Evolutionary conservation across 2,113 vertebrate genomes (phyloP).

Genomic region (Mugil cephalus): DNA sequence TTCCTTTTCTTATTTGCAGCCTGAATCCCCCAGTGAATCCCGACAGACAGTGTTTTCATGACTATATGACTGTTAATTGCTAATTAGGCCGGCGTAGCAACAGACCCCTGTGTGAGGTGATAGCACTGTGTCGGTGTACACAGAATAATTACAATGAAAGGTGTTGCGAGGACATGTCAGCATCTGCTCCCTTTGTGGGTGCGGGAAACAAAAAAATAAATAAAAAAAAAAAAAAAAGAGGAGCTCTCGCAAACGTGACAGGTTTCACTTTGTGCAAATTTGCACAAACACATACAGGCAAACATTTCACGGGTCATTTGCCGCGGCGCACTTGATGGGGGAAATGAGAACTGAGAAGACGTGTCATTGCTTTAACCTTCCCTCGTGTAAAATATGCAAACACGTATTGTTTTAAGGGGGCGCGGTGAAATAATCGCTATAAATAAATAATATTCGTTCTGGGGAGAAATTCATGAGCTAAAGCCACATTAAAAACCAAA

Average conservation of each 20-base stretch:
- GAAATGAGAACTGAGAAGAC: neutral
- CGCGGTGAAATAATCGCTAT: too few relatives aligned
- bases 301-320: conserved; percentile 13
- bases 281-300: neutral
- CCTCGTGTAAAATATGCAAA: too few relatives aligned
- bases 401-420: too few relatives aligned
- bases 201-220: conserved; percentile 26
- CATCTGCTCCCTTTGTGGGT: conserved; percentile 62
- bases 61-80: conserved; percentile 75
- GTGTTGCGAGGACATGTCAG: conserved; percentile 60
- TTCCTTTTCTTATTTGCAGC: conserved; percentile 37
- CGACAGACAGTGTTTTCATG: conserved; percentile 69
- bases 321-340: neutral
- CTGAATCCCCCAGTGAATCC: conserved; percentile 44
- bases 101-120: conserved; percentile 71
- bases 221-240: conserved; percentile 19
- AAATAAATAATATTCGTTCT: neutral
- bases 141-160: conserved; percentile 76
- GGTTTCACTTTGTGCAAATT: conserved; percentile 12
- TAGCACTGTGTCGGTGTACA: conserved; percentile 68
- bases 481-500: neutral
- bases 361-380: neutral
- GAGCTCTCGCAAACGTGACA: conserved; percentile 27
- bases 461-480: neutral
- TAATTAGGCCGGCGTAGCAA: conserved; percentile 75